Evolutionary conservation across 2,113 vertebrate genomes (phyloP).

Genomic region (Heliornis fulica): DNA sequence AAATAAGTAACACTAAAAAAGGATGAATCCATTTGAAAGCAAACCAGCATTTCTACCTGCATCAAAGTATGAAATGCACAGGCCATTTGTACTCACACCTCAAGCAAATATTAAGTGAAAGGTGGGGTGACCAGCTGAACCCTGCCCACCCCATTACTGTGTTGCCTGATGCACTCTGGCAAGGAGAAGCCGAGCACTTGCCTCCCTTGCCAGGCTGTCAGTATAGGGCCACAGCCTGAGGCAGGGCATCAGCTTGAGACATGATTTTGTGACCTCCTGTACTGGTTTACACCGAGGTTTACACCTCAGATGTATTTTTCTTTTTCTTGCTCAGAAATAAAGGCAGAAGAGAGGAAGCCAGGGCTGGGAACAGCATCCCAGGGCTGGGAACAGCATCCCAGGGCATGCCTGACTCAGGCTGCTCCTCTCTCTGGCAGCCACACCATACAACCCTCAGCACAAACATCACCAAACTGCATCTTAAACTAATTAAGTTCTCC

Average conservation of each 20-base stretch:
- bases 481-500: background rate
- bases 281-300: background rate
- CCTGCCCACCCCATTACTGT: background rate
- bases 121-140: background rate
- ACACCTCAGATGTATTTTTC: background rate
- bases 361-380: background rate
- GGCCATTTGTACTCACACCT: background rate
- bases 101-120: background rate
- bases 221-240: rapidly evolving
- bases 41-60: background rate
- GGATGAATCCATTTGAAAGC: background rate
- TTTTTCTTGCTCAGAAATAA: background rate
- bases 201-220: background rate
- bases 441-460: background rate
- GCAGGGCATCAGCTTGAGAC: background rate
- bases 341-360: background rate
- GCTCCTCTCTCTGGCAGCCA: background rate
- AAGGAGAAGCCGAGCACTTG: background rate
- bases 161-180: background rate
- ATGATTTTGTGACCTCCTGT: rapidly evolving
- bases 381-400: background rate
- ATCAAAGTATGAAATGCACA: rapidly evolving
- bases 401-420: background rate
- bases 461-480: background rate
- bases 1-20: background rate